Percentiles rank a stretch among this genome's conserved stretches.
These are phyloP conservation scores for Scomber colias DNA, from an alignment of 2,113 vertebrate species.

Conservation along the genomic window DNA sequence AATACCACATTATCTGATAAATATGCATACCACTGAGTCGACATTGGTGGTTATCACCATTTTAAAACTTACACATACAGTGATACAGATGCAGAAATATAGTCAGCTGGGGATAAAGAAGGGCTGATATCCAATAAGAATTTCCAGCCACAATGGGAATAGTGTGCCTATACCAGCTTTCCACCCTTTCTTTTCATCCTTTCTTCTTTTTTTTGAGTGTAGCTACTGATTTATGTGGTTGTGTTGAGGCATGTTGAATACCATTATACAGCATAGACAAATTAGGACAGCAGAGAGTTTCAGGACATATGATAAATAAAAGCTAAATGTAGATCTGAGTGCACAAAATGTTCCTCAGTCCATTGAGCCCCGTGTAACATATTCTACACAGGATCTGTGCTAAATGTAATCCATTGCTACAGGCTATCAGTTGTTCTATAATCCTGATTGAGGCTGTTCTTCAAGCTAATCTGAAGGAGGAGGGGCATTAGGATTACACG, in stretches of 20 bases:
- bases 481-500: constrained; percentile 37
- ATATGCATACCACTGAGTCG: constrained; percentile 2
- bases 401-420: not conserved
- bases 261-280: not conserved
- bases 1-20: constrained; percentile 56
- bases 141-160: not conserved
- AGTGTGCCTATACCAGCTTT: not conserved
- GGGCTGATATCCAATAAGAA: constrained; percentile 1
- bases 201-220: not conserved
- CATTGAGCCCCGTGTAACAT: not conserved
- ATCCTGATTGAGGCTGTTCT: constrained; percentile 17
- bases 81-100: not conserved
- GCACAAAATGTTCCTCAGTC: not conserved
- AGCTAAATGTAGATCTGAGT: not conserved
- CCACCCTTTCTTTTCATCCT: too few species aligned
- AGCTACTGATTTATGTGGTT: not conserved
- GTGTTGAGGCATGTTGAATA: not conserved
- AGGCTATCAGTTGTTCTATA: constrained; percentile 9
- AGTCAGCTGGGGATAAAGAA: not conserved
- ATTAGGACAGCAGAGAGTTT: not conserved
- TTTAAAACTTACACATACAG: too few species aligned
- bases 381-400: not conserved
- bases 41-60: not conserved
- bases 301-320: not conserved
- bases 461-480: not conserved